Conservation (phyloP, 1,140 invertebrate genomes). For the Drosophila busckii region DNA sequence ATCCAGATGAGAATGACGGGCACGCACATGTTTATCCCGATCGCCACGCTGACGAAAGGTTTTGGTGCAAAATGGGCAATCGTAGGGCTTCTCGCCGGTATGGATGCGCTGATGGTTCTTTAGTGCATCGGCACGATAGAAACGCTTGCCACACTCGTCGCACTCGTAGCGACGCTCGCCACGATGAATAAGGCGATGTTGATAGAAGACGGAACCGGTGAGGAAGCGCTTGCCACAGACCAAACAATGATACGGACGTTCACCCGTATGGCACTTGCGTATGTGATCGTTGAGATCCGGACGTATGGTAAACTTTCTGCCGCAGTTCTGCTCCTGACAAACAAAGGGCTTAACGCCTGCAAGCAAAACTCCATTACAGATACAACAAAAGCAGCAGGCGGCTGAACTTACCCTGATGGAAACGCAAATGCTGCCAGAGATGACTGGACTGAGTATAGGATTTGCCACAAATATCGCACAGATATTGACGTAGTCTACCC, state of each 20-base stretch:
- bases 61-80: slow-evolving; percentile 84
- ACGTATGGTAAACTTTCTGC: slow-evolving; percentile 83
- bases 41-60: slow-evolving; percentile 83
- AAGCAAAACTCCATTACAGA: slow-evolving; percentile 10
- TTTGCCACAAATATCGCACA: slow-evolving; percentile 82
- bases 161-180: slow-evolving; percentile 90
- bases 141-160: slow-evolving; percentile 82
- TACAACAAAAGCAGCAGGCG: not conserved
- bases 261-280: slow-evolving; percentile 83
- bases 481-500: slow-evolving; percentile 79
- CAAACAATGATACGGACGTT: slow-evolving; percentile 85
- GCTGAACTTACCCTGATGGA: slow-evolving; percentile 80
- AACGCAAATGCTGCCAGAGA: slow-evolving; percentile 82
- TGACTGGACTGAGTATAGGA: slow-evolving; percentile 83
- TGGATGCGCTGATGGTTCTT: slow-evolving; percentile 84
- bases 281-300: slow-evolving; percentile 85
- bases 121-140: slow-evolving; percentile 82
- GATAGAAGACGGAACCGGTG: slow-evolving; percentile 86
- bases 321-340: slow-evolving; percentile 82
- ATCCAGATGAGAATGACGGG: slow-evolving; percentile 80
- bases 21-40: slow-evolving; percentile 82
- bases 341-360: slow-evolving; percentile 82
- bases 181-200: slow-evolving; percentile 88
- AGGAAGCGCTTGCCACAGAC: slow-evolving; percentile 87
- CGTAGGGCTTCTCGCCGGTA: slow-evolving; percentile 85